phyloP scores from a whole-genome alignment of 2,888 invertebrate species.

The Phrixothrix hirtus region DNA sequence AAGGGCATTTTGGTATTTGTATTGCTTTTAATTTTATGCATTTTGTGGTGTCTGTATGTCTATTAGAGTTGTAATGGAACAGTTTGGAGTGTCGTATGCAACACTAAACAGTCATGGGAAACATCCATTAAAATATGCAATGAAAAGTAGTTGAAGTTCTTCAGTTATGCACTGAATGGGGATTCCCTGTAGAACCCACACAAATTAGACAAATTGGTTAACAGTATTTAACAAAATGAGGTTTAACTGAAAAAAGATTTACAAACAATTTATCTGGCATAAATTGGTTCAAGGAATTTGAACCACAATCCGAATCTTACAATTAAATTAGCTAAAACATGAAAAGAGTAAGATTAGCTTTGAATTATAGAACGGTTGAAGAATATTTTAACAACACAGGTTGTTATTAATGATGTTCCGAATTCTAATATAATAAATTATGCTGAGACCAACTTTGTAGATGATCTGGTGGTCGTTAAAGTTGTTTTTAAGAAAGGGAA shows the following conservation, averaged over 20 bases:
- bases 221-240: slow-evolving; percentile 18
- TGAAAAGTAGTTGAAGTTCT: slow-evolving; percentile 12
- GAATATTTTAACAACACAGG: slow-evolving; percentile 30
- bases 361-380: slow-evolving; percentile 26
- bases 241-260: slow-evolving; percentile 1
- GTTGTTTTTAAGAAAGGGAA: slow-evolving; percentile 28
- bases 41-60: no score
- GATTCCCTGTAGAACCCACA: slow-evolving; percentile 22
- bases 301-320: background rate
- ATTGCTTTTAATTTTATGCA: no score
- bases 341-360: slow-evolving; percentile 1
- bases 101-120: slow-evolving; percentile 1
- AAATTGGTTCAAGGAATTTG: slow-evolving; percentile 4
- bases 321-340: background rate
- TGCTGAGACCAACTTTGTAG: slow-evolving; percentile 45
- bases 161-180: slow-evolving; percentile 20
- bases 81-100: background rate
- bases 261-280: slow-evolving; percentile 3
- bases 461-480: slow-evolving; percentile 38
- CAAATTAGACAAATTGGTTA: slow-evolving; percentile 16
- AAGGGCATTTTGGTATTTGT: no score
- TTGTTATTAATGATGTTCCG: background rate
- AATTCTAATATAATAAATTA: slow-evolving; percentile 40
- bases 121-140: background rate
- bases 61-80: background rate